phyloP scores from a whole-genome alignment of 2,113 vertebrate species.

The Pachycephala philippinensis region DNA sequence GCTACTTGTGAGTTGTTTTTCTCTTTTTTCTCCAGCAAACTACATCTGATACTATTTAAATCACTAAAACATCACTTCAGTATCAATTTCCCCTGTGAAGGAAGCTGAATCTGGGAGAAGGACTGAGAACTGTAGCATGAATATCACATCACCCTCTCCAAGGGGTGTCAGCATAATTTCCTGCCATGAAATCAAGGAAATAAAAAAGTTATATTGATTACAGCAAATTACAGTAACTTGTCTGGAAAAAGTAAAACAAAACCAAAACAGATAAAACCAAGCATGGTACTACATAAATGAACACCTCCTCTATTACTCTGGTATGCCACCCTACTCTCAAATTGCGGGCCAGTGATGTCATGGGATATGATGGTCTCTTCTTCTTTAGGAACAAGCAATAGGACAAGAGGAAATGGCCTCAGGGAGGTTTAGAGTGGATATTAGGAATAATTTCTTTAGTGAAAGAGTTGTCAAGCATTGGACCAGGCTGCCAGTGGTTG shows the following conservation, averaged over 20 bases:
- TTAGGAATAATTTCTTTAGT: not conserved
- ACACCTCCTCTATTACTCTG: not conserved
- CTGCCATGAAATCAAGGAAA: not conserved
- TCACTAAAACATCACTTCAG: not conserved
- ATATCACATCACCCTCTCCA: not conserved
- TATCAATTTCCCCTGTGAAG: not conserved
- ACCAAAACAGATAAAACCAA: not conserved
- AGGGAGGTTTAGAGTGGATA: no score
- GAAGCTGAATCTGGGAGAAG: not conserved
- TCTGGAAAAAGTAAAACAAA: not conserved
- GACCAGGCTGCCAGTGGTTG: not conserved
- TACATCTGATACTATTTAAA: not conserved
- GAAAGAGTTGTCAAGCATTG: not conserved
- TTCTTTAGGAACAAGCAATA: not conserved
- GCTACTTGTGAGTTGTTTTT: not conserved
- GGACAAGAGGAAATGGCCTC: not conserved
- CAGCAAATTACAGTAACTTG: not conserved
- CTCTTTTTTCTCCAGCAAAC: not conserved
- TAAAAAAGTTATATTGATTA: not conserved
- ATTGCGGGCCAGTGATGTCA: not conserved
- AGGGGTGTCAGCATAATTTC: not conserved
- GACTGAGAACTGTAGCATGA: not conserved
- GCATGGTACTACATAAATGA: not conserved
- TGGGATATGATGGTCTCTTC: fast-evolving
- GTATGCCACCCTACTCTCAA: not conserved